Percentiles rank a stretch among this genome's conserved stretches.
These are phyloP conservation scores for Labeo catla DNA, from an alignment of 2,113 vertebrate species.

Conservation along the genomic window DNA sequence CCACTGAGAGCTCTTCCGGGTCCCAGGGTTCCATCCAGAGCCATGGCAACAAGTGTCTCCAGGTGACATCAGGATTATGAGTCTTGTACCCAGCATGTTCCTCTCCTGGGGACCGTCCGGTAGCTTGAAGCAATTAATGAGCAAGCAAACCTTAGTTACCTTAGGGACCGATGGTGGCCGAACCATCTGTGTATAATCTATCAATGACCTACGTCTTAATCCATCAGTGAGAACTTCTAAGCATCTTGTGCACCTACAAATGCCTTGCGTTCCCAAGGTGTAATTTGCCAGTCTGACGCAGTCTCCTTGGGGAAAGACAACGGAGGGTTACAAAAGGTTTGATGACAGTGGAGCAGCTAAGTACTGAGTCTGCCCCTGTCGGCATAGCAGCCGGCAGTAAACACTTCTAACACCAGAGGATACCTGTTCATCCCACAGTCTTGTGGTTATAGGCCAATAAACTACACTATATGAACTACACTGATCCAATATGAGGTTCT, in stretches of 20 bases:
- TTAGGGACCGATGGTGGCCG: slow-evolving; percentile 10
- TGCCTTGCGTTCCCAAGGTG: neutral
- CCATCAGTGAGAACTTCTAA: slow-evolving; percentile 37
- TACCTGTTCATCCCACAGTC: slow-evolving; percentile 9
- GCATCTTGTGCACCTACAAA: neutral
- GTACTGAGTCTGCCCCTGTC: neutral
- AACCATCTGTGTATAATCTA: slow-evolving; percentile 46
- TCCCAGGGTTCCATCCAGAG: neutral
- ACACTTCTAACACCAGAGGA: slow-evolving; percentile 31
- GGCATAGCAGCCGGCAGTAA: slow-evolving; percentile 33
- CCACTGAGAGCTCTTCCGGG: slow-evolving; percentile 5
- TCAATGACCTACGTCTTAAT: slow-evolving; percentile 43
- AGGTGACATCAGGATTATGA: slow-evolving; percentile 18
- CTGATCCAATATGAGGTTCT: neutral
- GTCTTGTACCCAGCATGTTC: slow-evolving; percentile 19
- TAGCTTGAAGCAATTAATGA: slow-evolving; percentile 49
- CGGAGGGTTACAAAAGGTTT: slow-evolving; percentile 19
- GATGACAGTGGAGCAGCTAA: slow-evolving; percentile 11
- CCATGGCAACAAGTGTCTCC: slow-evolving; percentile 29
- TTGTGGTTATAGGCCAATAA: neutral
- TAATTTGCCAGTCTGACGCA: neutral
- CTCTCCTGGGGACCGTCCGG: slow-evolving; percentile 26
- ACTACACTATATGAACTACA: neutral
- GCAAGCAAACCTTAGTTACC: neutral
- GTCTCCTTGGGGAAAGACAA: slow-evolving; percentile 7